Evolutionary conservation across 2,797 vertebrate genomes (phyloP), one percentile per base, ranked within the genome.

Genomic region (Erpetoichthys calabaricus): DNA sequence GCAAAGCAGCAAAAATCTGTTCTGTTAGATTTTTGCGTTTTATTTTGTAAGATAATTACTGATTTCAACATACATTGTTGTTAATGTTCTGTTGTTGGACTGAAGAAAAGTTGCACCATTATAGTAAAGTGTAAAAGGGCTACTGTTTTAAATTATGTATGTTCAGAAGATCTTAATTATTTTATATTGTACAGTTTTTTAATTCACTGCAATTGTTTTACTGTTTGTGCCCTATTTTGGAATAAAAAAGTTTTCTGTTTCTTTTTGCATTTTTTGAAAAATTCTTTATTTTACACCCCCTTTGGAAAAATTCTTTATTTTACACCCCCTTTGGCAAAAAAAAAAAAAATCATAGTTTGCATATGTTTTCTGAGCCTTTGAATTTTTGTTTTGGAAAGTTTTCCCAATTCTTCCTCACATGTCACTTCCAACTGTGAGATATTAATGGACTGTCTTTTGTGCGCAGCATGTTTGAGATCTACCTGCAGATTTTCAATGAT

Each of bases 71-170:
- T 25, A 25, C 25, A 25, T 25, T 25, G 25, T 25, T 25, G 25
- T 81, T 71, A 60, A 62, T 5, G 57, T 62, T 71, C 64, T 72
- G 82, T 86, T 87, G 73, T 72, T 25, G 65, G 66, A 59, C 59
- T 73, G 68, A 68, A 63, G 62, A 73, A 62, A 72, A 56, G 61
- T 58, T 25, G 44, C 45, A 55, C 69, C 72, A 66, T 68, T 67
- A 68, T 81, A 69, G 67, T 75, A 82, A 80, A 78, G 25, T 75
- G 69, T 43, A 68, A 65, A 83, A 85, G 80, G 82, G 81, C 83
- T 85, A 59, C 74, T 81, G 76, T 85, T 75, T 86, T 90, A 91
- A 94, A 91, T 91, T 86, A 89, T 89, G 83, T 66, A 82, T 77
- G 70, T 77, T 69, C 45, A 41, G 54, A 68, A 78, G 69, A 81